phyloP scores from a whole-genome alignment of 2,113 vertebrate genomes.

The Notarius quadriscutis region DNA sequence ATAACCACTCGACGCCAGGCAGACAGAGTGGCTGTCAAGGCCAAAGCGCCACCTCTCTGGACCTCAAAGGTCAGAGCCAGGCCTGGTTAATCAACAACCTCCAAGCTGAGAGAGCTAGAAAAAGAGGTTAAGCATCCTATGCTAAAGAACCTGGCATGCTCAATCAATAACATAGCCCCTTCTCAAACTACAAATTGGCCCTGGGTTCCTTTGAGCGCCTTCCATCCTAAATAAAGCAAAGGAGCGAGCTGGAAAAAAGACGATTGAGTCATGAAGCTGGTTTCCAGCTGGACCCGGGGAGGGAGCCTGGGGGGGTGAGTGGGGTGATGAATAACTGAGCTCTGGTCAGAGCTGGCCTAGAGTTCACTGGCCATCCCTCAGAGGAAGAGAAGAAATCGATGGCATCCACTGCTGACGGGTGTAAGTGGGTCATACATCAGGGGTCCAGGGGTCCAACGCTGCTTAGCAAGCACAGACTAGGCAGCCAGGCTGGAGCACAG shows the following conservation, averaged over 20 bases:
- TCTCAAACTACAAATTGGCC: constrained; percentile 40
- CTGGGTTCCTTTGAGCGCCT: constrained; percentile 17
- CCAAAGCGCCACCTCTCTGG: not conserved
- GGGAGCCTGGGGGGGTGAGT: not conserved
- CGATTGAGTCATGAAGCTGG: constrained; percentile 46
- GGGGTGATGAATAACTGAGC: constrained; percentile 49
- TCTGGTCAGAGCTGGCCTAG: constrained; percentile 49
- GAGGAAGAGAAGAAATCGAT: constrained; percentile 54
- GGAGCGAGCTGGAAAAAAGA: constrained; percentile 22
- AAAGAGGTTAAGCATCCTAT: constrained; percentile 33
- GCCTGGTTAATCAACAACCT: constrained; percentile 43
- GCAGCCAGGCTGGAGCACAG: constrained; percentile 39
- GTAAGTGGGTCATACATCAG: constrained; percentile 60
- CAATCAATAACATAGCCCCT: constrained; percentile 43
- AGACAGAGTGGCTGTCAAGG: constrained; percentile 25
- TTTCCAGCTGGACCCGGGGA: constrained; percentile 32
- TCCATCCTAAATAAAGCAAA: constrained; percentile 34
- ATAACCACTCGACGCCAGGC: constrained; percentile 8
- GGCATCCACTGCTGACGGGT: constrained; percentile 52
- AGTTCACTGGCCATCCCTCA: constrained; percentile 58
- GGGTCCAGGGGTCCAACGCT: constrained; percentile 41
- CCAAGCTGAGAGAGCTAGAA: constrained; percentile 13
- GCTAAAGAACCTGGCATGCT: constrained; percentile 34
- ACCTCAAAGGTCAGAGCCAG: constrained; percentile 21
- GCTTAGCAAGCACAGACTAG: constrained; percentile 44